These are phyloP conservation scores for Dynastes tityus DNA, from an alignment of 2,888 invertebrate genomes.

Conservation along the genomic window DNA sequence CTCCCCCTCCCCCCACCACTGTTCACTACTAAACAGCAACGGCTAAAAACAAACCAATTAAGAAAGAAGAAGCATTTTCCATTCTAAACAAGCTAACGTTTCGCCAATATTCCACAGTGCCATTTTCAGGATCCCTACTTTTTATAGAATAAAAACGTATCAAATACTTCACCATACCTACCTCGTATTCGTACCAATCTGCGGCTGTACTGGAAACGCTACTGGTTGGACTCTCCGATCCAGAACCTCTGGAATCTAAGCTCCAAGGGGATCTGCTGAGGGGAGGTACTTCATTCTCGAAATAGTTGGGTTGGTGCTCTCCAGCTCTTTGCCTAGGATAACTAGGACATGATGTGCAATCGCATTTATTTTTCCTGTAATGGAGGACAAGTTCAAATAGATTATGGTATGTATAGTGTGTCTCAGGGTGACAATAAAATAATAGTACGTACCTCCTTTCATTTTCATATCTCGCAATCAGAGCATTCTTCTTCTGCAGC, in stretches of 20 bases:
- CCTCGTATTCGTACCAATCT: slow-evolving; percentile 50
- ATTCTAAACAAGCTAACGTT: too few species aligned
- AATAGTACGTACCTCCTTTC: slow-evolving; percentile 54
- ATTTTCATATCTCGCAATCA: slow-evolving; percentile 61
- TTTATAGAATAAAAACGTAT: too few species aligned
- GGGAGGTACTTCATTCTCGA: slow-evolving; percentile 28
- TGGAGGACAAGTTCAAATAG: not conserved
- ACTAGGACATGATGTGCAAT: slow-evolving; percentile 5
- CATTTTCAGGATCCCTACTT: too few species aligned
- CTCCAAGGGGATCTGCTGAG: slow-evolving; percentile 49
- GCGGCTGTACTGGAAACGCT: slow-evolving; percentile 47
- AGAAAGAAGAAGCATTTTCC: too few species aligned
- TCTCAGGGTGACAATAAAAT: too few species aligned
- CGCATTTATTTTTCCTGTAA: slow-evolving; percentile 16
- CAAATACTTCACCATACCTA: not conserved
- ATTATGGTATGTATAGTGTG: not conserved
- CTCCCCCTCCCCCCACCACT: too few species aligned
- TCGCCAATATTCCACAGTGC: too few species aligned
- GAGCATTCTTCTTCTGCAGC: slow-evolving; percentile 60
- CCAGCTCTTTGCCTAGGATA: slow-evolving; percentile 47
- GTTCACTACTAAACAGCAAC: too few species aligned
- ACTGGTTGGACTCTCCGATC: slow-evolving; percentile 51
- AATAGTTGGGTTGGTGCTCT: slow-evolving; percentile 14
- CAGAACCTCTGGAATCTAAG: slow-evolving; percentile 52
- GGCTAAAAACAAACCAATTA: too few species aligned